Conservation (phyloP, 2,797 vertebrate genomes). For the Mormyrops boulengeri region DNA sequence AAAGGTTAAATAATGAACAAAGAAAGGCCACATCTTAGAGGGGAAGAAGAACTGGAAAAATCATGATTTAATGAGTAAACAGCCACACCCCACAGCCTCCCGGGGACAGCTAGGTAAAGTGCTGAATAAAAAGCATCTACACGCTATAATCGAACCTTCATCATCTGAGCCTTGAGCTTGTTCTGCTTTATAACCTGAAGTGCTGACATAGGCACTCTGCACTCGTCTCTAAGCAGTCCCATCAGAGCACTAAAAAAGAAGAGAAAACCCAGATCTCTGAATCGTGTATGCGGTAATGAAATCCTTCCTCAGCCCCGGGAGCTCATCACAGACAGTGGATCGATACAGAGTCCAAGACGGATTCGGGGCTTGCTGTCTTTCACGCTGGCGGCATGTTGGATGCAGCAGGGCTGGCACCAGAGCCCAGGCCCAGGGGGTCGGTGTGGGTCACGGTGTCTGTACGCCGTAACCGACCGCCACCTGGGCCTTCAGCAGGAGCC, state of each 20-base stretch:
- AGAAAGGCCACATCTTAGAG: neutral
- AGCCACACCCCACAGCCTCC: neutral
- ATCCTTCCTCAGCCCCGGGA: neutral
- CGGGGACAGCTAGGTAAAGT: neutral
- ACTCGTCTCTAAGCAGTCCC: neutral
- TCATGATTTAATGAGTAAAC: neutral
- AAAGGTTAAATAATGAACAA: neutral
- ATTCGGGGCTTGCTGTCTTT: neutral
- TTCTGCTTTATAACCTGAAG: neutral
- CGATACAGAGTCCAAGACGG: neutral
- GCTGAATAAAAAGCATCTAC: neutral
- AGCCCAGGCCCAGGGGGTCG: neutral
- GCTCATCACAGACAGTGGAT: neutral
- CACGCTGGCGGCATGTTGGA: neutral
- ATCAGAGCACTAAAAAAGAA: neutral
- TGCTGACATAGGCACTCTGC: neutral
- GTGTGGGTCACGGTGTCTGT: neutral
- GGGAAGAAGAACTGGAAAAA: neutral
- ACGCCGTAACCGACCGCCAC: neutral
- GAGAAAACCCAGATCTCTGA: neutral
- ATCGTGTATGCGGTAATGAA: neutral
- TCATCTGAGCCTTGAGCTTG: neutral
- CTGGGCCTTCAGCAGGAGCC: neutral
- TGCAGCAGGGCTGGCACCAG: neutral
- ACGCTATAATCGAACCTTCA: neutral